Evolutionary conservation across 2,797 vertebrate species (phyloP).

Genomic region (Alfaro cultratus): DNA sequence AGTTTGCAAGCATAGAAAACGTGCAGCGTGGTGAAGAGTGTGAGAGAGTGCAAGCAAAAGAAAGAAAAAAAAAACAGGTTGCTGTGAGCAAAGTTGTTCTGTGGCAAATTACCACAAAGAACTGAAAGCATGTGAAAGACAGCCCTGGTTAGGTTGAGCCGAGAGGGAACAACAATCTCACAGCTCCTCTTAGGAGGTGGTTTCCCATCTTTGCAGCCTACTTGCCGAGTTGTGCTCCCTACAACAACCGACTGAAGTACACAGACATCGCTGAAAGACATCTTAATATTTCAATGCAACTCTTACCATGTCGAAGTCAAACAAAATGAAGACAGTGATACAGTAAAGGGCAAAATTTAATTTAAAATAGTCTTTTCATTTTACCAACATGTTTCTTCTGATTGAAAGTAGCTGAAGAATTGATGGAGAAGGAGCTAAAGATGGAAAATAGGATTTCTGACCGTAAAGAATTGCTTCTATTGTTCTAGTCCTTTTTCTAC

Average conservation of each 20-base stretch:
- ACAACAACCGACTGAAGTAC: not conserved
- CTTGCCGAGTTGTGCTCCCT: not conserved
- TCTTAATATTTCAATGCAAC: not conserved
- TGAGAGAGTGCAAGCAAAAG: not conserved
- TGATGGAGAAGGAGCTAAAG: not conserved
- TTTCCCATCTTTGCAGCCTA: not conserved
- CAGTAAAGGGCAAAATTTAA: not conserved
- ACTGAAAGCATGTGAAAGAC: not conserved
- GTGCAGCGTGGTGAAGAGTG: not conserved
- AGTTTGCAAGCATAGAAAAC: not conserved
- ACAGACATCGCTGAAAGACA: not conserved
- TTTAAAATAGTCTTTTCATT: not conserved
- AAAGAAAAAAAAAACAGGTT: not conserved
- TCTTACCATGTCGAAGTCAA: not conserved
- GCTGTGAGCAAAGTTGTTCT: not conserved
- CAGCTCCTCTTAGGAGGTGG: not conserved
- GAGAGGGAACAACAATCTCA: not conserved
- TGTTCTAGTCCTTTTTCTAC: not conserved
- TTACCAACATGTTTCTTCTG: not conserved
- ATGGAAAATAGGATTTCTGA: not conserved
- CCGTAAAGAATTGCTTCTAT: not conserved
- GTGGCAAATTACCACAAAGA: conserved; percentile 3
- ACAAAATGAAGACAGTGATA: not conserved
- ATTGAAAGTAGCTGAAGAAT: not conserved
- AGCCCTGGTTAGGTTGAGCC: not conserved